Evolutionary conservation across 2,113 vertebrate species (phyloP).

Genomic region (Oostethus manadensis): DNA sequence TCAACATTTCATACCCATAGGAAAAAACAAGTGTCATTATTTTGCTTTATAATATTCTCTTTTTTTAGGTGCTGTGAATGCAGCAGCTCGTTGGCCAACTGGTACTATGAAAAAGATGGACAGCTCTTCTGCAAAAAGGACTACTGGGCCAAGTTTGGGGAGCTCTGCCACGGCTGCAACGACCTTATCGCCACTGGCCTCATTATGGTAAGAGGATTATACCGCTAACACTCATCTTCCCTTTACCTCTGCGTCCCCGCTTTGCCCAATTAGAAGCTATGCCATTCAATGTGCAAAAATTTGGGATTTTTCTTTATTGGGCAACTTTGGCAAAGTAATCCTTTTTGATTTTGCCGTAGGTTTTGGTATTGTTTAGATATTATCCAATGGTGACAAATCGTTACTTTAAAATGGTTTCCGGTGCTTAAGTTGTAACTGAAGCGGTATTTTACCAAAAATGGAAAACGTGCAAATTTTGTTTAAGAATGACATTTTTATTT

Average conservation of each 20-base stretch:
- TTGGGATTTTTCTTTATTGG: background rate
- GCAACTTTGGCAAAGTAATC: constrained; percentile 7
- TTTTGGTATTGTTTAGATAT: too few species aligned
- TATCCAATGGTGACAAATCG: too few species aligned
- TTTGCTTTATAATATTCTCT: background rate
- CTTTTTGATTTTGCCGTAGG: constrained; percentile 1
- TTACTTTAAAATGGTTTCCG: too few species aligned
- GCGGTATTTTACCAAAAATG: too few species aligned
- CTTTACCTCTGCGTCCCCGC: constrained; percentile 31
- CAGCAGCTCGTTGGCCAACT: constrained; percentile 84
- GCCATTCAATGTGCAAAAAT: background rate
- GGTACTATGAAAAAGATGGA: constrained; percentile 98
- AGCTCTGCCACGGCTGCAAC: constrained; percentile 91
- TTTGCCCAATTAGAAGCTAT: constrained; percentile 22
- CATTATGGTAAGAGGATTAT: constrained; percentile 84
- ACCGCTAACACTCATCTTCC: constrained; percentile 21
- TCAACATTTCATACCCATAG: background rate
- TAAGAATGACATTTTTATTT: too few species aligned
- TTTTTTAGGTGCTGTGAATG: constrained; percentile 88
- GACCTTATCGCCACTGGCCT: constrained; percentile 95
- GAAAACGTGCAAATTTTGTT: constrained; percentile 4
- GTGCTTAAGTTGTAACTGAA: too few species aligned
- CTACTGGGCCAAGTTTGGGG: constrained; percentile 91
- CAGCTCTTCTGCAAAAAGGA: constrained; percentile 95
- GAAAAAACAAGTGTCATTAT: background rate